These are phyloP conservation scores for Xenus cinereus DNA, from an alignment of 2,113 vertebrate genomes.

Conservation along the genomic window DNA sequence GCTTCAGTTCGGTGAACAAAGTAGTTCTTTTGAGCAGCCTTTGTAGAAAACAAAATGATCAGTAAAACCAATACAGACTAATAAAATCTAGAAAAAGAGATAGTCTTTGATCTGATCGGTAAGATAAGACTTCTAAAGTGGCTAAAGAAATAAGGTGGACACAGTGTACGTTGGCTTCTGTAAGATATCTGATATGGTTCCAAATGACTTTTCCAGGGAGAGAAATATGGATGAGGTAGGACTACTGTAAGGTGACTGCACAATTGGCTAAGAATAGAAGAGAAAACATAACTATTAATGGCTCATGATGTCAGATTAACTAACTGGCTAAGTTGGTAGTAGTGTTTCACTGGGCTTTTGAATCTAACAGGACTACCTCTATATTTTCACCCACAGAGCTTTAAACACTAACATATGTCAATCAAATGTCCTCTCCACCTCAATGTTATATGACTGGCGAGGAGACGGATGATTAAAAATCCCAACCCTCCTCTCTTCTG, in stretches of 20 bases:
- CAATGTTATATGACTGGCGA: conserved; percentile 27
- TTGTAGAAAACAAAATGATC: neutral
- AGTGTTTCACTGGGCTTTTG: conserved; percentile 47
- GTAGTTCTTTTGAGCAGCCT: neutral
- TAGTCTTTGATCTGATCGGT: neutral
- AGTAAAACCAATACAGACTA: neutral
- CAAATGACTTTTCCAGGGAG: neutral
- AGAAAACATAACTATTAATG: conserved; percentile 59
- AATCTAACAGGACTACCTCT: conserved; percentile 40
- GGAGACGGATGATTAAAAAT: conserved; percentile 48
- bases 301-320: conserved; percentile 52
- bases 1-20: neutral
- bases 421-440: conserved; percentile 53
- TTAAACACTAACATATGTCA: conserved; percentile 24
- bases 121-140: neutral
- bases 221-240: conserved; percentile 24
- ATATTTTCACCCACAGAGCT: conserved; percentile 26
- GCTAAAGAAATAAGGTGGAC: neutral
- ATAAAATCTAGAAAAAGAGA: neutral
- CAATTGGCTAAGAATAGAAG: conserved; percentile 54
- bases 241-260: conserved; percentile 30
- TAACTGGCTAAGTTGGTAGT: conserved; percentile 46
- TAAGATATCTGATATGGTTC: conserved; percentile 5
- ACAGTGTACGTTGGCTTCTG: neutral
- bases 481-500: conserved; percentile 32